Base-by-base conservation (phyloP, 2,797 vertebrate species). In the Alcedo atthis region DNA sequence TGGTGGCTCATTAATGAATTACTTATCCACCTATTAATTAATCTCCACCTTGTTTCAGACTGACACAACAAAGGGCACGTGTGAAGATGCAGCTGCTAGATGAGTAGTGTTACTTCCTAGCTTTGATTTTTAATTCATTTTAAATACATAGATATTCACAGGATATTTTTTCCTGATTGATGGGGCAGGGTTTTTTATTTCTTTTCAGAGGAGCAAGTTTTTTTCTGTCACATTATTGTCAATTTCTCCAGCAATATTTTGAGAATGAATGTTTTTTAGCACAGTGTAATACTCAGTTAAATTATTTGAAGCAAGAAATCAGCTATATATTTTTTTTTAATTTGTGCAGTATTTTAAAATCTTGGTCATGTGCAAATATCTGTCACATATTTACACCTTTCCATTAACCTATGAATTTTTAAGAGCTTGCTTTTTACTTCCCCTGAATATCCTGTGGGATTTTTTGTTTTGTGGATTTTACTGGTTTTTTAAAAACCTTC, bases 51-150 rank as follows among this genome's bases (percentile, higher is more conserved):
- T 88, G 67, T 12, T 87, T 86, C 87, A 68, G 20, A 19, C 51
- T 97, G 64, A 58, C 35, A 92, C 89, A 25, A 49, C 89, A 63
- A 66, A 85, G 26, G 81, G 24, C 26, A 42, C 68, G 7, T 85
- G 76, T 93, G 61, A 87, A 84, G 78, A 67, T 95, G 54, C 74
- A 90, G 17, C 55, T 95, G 57, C 58, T 80, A 46, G 85, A 33
- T 69, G 75, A 92, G 78, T 59, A 16, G 26, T 66, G 35, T 91
- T 28, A 51, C 49, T 54, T 91, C 87, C 40, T 69, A n/a, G 69
- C 77, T 95, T 51, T 85, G 48, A 48, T 75, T 73, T 75, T 81
- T 4, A 83, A 71, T 89, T 94, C 91, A 57, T 74, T 59, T 62
- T 51, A 78, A 94, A 51, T 48, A 6, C 25, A 20, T 91, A 43